These are phyloP conservation scores for Petrophora chlorosata DNA, from an alignment of 2,888 invertebrate species.

Conservation along the genomic window DNA sequence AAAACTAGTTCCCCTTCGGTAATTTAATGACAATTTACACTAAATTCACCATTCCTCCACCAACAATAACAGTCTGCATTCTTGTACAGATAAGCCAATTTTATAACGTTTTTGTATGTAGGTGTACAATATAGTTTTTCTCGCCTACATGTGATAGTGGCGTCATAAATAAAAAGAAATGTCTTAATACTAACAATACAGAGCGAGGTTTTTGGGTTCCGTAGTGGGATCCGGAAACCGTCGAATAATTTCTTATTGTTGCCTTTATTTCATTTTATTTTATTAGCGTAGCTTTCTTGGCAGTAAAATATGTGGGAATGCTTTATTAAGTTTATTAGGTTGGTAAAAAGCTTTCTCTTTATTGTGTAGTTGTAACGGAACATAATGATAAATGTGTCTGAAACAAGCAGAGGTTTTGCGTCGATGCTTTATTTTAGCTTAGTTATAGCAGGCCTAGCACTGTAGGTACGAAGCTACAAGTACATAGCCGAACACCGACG, in stretches of 20 bases:
- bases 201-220: slow-evolving; percentile 31
- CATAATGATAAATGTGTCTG: too few relatives aligned
- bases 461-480: too few relatives aligned
- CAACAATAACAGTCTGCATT: slow-evolving; percentile 20
- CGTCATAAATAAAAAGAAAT: slow-evolving; percentile 44
- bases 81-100: slow-evolving; percentile 45
- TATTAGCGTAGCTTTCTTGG: slow-evolving; percentile 15
- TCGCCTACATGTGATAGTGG: slow-evolving; percentile 32
- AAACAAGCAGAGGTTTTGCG: too few relatives aligned
- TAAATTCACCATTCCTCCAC: slow-evolving; percentile 27
- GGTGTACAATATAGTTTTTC: slow-evolving; percentile 34
- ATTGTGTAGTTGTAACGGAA: too few relatives aligned
- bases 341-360: neutral
- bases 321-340: slow-evolving; percentile 3
- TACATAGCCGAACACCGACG: too few relatives aligned
- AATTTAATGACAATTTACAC: slow-evolving; percentile 19
- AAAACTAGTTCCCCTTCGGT: neutral
- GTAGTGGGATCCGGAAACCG: neutral
- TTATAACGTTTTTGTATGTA: slow-evolving; percentile 40
- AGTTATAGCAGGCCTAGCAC: too few relatives aligned
- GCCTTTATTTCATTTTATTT: neutral
- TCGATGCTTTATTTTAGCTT: too few relatives aligned
- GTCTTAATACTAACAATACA: slow-evolving; percentile 47
- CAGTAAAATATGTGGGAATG: slow-evolving; percentile 11
- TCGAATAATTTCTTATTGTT: neutral